Conservation (phyloP, 2,797 vertebrate species). For the Siniperca scherzeri region DNA sequence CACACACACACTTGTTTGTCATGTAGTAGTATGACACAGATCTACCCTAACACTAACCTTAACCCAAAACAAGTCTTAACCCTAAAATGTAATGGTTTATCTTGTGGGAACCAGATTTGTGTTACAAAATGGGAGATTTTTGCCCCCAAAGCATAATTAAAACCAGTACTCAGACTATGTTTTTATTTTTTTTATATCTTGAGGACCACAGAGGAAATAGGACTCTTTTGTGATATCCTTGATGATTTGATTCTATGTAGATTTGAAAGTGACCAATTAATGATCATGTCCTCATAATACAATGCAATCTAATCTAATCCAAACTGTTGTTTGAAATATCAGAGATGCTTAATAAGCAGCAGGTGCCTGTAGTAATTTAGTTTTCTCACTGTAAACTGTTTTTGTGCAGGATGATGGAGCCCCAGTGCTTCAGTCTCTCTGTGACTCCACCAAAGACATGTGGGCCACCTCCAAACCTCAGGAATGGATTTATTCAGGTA, state of each 20-base stretch:
- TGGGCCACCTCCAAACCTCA: slow-evolving; percentile 86
- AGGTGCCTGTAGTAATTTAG: neutral
- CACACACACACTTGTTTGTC: neutral
- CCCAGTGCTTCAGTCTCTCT: slow-evolving; percentile 92
- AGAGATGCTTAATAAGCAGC: neutral
- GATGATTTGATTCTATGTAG: neutral
- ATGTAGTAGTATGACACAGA: neutral
- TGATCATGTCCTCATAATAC: neutral
- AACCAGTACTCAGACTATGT: neutral
- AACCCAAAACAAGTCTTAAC: neutral
- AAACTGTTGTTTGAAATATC: neutral
- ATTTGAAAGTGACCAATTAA: neutral
- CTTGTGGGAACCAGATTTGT: neutral
- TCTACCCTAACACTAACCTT: neutral
- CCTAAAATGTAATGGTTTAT: neutral
- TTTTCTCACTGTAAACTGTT: slow-evolving; percentile 70
- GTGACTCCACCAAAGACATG: slow-evolving; percentile 87
- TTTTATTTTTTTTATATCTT: neutral
- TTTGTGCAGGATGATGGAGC: slow-evolving; percentile 87
- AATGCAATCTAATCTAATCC: neutral
- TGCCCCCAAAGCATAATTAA: neutral
- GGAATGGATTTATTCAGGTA: slow-evolving; percentile 92
- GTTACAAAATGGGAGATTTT: neutral
- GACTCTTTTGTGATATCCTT: neutral
- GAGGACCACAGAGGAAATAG: neutral